phyloP scores from a whole-genome alignment of 2,797 vertebrate species.

The Anisognathus igniventris region DNA sequence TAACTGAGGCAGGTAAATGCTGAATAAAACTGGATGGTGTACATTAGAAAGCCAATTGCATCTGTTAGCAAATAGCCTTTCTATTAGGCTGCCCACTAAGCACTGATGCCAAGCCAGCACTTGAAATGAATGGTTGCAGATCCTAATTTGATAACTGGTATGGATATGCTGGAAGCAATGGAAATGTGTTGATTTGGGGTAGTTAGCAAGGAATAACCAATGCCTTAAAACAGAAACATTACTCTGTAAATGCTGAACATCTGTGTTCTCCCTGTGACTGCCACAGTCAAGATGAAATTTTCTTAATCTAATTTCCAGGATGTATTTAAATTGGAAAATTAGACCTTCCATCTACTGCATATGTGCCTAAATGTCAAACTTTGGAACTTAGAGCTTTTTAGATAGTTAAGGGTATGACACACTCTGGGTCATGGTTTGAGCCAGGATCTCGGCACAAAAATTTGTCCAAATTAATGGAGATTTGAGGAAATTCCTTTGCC shows the following conservation, averaged over 20 bases:
- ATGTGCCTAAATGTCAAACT: not conserved
- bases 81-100: not conserved
- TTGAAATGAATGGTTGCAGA: not conserved
- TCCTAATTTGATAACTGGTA: not conserved
- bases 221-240: not conserved
- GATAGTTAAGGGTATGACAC: not conserved
- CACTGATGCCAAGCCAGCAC: not conserved
- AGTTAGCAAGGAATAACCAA: not conserved
- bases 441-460: not conserved
- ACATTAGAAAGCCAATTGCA: not conserved
- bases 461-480: not conserved
- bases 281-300: not conserved
- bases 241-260: not conserved
- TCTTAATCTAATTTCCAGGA: not conserved
- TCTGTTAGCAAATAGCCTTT: not conserved
- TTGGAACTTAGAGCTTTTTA: not conserved
- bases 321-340: not conserved
- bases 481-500: not conserved
- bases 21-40: constrained; percentile 15
- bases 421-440: not conserved
- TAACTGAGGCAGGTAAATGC: constrained; percentile 53
- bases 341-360: not conserved
- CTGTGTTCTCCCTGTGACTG: not conserved
- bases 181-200: not conserved
- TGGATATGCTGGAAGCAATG: not conserved